Base-by-base conservation (phyloP, 2,797 vertebrate genomes). In the Tolypeutes matacus region DNA sequence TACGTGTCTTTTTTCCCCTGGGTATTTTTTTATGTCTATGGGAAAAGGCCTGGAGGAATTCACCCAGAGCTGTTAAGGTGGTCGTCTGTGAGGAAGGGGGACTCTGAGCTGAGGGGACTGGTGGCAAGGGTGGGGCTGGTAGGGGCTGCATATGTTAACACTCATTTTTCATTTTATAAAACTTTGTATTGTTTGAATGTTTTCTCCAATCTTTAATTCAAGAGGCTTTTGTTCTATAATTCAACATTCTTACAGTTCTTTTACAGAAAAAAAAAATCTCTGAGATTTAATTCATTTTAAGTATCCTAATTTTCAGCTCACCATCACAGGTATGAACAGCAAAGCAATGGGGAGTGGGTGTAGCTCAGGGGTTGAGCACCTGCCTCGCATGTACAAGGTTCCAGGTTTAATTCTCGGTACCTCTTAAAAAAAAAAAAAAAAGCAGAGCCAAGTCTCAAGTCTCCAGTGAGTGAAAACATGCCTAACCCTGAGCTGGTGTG, bases 261-360 rank as follows among this genome's bases (percentile, higher is more conserved):
- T 34, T 34, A 60, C 12, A 6, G 15, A 29, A 77, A 76, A 29
- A 77, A 76, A 20, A 5, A 8, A 20, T 39, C 73, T 42, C 29
- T 83, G 72, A 51, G n/a, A 29, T 21, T 72, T 53, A 73, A 21
- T 87, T 75, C 27, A 70, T 80, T 76, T 34, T 60, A 69, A 69
- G 36, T 3, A 29, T 36, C 23, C 67, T 60, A 21, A 58, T 93
- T 49, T 90, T 20, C 58, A 51, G 36, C 9, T 64, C 46, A 65
- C 60, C 39, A 0, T 76, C 46, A 51, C 27, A 69, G 90, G 60
- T 23, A 27, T 12, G 27, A 62, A 69, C 46, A 10, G 31, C n/a
- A 65, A 80, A 67, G 31, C 14, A 46, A 46, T 46, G 46, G 46
- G 46, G 8, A 9, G 46, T 46, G 46, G 46, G 46, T 46, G 46